Conservation (phyloP, 2,888 invertebrate species). For the Cantharis rufa region DNA sequence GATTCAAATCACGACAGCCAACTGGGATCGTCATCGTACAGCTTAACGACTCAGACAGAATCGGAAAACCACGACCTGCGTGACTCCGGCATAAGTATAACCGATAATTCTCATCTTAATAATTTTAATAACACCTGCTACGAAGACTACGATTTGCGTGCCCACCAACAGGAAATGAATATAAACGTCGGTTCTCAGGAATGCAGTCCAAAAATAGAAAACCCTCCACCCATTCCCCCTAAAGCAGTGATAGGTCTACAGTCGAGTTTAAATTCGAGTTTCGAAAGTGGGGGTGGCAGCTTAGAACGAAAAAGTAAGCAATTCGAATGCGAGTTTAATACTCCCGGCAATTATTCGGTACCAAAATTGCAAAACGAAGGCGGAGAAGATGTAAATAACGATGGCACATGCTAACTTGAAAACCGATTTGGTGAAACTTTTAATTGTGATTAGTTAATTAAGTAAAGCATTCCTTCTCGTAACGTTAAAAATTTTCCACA, state of each 20-base stretch:
- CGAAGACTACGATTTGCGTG: slow-evolving; percentile 52
- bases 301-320: slow-evolving; percentile 37
- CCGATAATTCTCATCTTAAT: slow-evolving; percentile 51
- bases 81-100: slow-evolving; percentile 60
- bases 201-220: slow-evolving; percentile 45
- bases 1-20: slow-evolving; percentile 48
- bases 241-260: slow-evolving; percentile 41
- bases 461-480: neutral
- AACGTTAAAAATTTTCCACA: neutral
- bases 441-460: neutral
- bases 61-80: slow-evolving; percentile 56
- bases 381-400: slow-evolving; percentile 33
- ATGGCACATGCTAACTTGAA: slow-evolving; percentile 30
- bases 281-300: slow-evolving; percentile 43
- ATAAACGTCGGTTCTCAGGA: slow-evolving; percentile 50
- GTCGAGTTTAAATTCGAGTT: slow-evolving; percentile 46
- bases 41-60: slow-evolving; percentile 35
- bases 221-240: slow-evolving; percentile 53
- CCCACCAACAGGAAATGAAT: slow-evolving; percentile 52
- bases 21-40: slow-evolving; percentile 45
- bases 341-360: slow-evolving; percentile 53
- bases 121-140: slow-evolving; percentile 55
- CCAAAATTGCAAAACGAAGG: slow-evolving; percentile 49
- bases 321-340: slow-evolving; percentile 32
- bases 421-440: neutral